Evolutionary conservation across 1,140 invertebrate genomes (phyloP), one percentile per base, ranked within the genome.

Genomic region (Drosophila rufa): DNA sequence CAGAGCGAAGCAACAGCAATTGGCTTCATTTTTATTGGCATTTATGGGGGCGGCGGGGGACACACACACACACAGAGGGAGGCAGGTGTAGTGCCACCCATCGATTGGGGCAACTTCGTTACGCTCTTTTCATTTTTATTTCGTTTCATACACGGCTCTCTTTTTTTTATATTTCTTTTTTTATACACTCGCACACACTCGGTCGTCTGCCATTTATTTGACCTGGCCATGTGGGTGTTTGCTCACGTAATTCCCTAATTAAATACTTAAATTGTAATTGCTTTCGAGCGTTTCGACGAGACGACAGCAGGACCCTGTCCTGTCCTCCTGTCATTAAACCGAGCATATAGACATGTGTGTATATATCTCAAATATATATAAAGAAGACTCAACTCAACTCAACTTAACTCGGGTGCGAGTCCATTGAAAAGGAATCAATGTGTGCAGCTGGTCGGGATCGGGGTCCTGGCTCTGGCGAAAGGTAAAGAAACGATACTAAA

Each of bases 221-320:
- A 61, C 67, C 65, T 71, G 66, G 68, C 70, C 68, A 60, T 48
- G 58, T 79, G 81, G 83, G 79, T 84, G 76, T 90, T 90, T 90
- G 82, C 85, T 85, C 85, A 90, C 85, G 85, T 91, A 90, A 90
- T 90, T 85, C 82, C 85, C 85, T 90, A 90, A 90, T 90, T 90
- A 90, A 90, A 90, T 91, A 90, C 85, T 85, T 90, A 90, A 90
- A 90, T 85, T 90, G 85, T 90, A 90, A 90, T 90, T 90, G 85
- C 85, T 90, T 90, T 90, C 86, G 81, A 89, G 84, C 85, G 55
- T 68, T 81, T 73, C 65, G 59, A 73, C 46, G 71, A 68, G 50
- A 36, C 64, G 45, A 33, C 53, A 36, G 65, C 17, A 25, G 65
- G 40, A 57, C 30, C 51, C 51, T 25, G 53, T 51, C 19, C 33